Evolutionary conservation across 2,888 invertebrate genomes (phyloP).

Genomic region (Cephus rjabovi): DNA sequence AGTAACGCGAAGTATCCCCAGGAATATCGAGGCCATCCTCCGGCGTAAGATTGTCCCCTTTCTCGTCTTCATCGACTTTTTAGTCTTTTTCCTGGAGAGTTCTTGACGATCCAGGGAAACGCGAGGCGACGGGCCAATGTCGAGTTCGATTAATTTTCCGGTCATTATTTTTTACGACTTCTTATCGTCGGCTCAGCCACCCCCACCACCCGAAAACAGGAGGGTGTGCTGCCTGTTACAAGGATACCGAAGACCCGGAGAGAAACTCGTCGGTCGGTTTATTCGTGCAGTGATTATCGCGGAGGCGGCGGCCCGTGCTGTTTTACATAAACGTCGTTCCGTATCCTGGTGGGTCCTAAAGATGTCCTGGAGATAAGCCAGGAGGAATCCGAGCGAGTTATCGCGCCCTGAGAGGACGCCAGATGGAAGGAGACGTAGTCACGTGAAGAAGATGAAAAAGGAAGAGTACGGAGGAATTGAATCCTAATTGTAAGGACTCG

Average conservation of each 20-base stretch:
- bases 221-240: constrained; percentile 15
- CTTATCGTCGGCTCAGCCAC: constrained; percentile 51
- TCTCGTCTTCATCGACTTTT: background rate
- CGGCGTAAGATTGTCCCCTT: background rate
- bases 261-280: constrained; percentile 24
- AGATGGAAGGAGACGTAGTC: background rate
- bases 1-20: background rate
- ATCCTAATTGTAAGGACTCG: background rate
- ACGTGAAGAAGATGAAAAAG: background rate
- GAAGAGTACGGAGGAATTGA: background rate
- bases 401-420: constrained; percentile 1
- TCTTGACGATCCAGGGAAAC: constrained; percentile 53
- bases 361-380: constrained; percentile 54
- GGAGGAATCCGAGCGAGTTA: constrained; percentile 19
- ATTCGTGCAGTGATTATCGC: constrained; percentile 20
- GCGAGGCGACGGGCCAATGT: constrained; percentile 56
- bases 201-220: constrained; percentile 19
- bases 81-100: constrained; percentile 7
- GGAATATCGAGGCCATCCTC: background rate
- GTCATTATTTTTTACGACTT: constrained; percentile 64
- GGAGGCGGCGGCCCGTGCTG: constrained; percentile 18
- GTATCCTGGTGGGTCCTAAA: constrained; percentile 54
- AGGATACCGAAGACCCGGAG: constrained; percentile 18
- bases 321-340: constrained; percentile 58
- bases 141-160: constrained; percentile 65